Evolutionary conservation across 2,113 vertebrate genomes (phyloP).

Genomic region (Cyprinodon tularosa): DNA sequence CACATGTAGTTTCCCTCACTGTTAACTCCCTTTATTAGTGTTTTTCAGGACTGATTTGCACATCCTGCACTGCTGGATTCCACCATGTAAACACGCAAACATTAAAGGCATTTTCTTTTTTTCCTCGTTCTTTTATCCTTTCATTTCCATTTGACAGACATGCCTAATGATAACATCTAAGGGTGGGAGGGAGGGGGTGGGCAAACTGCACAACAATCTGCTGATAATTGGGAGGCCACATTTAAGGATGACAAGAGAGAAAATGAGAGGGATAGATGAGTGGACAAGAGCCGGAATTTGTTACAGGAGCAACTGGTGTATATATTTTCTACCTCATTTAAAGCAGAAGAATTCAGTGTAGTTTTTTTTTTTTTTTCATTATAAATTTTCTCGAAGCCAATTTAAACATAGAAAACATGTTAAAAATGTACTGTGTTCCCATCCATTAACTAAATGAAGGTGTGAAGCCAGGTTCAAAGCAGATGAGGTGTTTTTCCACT

Average conservation of each 20-base stretch:
- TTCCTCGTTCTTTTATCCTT: conserved; percentile 32
- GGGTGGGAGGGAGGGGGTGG: conserved; percentile 19
- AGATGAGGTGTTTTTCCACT: conserved; percentile 31
- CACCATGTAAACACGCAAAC: conserved; percentile 24
- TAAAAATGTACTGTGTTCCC: conserved; percentile 17
- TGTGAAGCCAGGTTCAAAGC: conserved; percentile 23
- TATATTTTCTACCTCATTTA: conserved; percentile 75
- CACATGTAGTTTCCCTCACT: conserved; percentile 63
- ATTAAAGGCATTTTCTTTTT: conserved; percentile 20
- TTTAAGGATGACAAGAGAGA: conserved; percentile 39
- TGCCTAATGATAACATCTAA: conserved; percentile 72
- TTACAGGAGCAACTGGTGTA: conserved; percentile 47
- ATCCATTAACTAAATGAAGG: conserved; percentile 61
- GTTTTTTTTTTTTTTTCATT: conserved; percentile 17
- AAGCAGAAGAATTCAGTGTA: conserved; percentile 46
- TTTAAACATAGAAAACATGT: conserved; percentile 50
- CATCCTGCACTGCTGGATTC: conserved; percentile 17
- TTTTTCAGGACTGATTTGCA: conserved; percentile 65
- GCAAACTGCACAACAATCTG: conserved; percentile 71
- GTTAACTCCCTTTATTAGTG: conserved; percentile 74
- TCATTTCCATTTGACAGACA: conserved; percentile 74
- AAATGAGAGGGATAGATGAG: conserved; percentile 53
- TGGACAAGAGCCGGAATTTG: conserved; percentile 50
- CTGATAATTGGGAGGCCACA: conserved; percentile 70
- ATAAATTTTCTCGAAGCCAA: conserved; percentile 49